phyloP scores from a whole-genome alignment of 2,888 invertebrate genomes.

The Eupithecia inturbata region DNA sequence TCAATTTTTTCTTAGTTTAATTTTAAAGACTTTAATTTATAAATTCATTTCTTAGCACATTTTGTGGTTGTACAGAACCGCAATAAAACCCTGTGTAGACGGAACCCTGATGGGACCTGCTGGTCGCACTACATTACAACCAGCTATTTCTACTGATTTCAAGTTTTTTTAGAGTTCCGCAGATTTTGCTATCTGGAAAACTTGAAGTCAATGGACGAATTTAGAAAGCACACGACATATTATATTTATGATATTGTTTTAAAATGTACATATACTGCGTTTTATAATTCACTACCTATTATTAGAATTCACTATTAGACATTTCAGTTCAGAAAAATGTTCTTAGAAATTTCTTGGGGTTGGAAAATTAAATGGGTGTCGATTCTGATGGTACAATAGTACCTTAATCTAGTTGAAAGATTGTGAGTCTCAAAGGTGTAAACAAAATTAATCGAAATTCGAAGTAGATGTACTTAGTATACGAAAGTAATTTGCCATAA shows the following conservation, averaged over 20 bases:
- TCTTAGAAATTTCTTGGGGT: too few relatives aligned
- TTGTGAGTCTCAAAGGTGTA: too few relatives aligned
- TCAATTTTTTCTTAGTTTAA: not conserved
- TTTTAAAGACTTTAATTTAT: not conserved
- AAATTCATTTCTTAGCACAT: not conserved
- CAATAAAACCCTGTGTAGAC: not conserved
- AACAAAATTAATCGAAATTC: too few relatives aligned
- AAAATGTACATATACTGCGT: not conserved
- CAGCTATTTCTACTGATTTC: slow-evolving; percentile 55
- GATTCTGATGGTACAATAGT: too few relatives aligned
- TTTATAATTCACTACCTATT: not conserved
- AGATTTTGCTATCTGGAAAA: not conserved
- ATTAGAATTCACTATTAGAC: too few relatives aligned
- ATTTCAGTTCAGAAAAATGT: too few relatives aligned
- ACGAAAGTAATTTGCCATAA: too few relatives aligned
- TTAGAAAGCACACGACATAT: not conserved
- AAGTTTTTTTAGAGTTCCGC: slow-evolving; percentile 45
- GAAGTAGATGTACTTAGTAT: too few relatives aligned
- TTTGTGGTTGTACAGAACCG: slow-evolving; percentile 10
- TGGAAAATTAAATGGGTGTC: too few relatives aligned
- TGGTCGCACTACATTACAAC: slow-evolving; percentile 50
- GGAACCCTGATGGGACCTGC: slow-evolving; percentile 11
- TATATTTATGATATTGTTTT: not conserved
- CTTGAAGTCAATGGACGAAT: not conserved
- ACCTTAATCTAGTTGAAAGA: too few relatives aligned